Base-by-base conservation (phyloP, 2,888 invertebrate genomes). In the Cotesia congregata region DNA sequence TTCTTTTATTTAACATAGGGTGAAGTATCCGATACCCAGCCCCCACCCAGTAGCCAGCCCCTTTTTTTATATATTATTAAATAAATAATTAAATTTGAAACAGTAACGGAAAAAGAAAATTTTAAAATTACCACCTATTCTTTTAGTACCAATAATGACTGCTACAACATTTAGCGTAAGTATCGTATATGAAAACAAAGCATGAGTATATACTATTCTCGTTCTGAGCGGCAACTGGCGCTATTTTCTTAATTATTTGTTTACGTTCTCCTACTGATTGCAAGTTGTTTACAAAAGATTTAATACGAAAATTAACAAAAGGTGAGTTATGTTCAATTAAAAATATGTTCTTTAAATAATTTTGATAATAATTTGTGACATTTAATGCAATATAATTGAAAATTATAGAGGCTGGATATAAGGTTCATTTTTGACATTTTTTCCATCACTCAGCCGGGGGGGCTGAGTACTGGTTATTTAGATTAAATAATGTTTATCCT, bases 381-480 rank as follows among this genome's bases (percentile, higher is more conserved):
- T 9, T 50, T 50, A 50, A 9, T 50, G 7, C 6, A 50, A 50
- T 9, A 9, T 50, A 9, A 50, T 50, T 62, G n/a, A 62, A 17
- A 17, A 17, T n/a, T 15, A 17, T n/a, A 5, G 62, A 15, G 17
- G 62, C 62, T 62, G 50, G 9, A 9, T 50, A 50, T 50, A 5
- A 15, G 62, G 62, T 62, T 17, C n/a, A 15, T 62, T 62, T 0
- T 1, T 17, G 6, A n/a, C n/a, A n/a, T 62, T 2, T 62, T 62
- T n/a, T 62, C 62, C 62, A 62, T 12, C 15, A 62, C 62, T 62
- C 62, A 62, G 62, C 62, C 62, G n/a, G n/a, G n/a, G n/a, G n/a
- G n/a, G n/a, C 62, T 17, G 62, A 6, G 15, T 62, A 62, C 62
- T 62, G 62, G 62, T n/a, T 62, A 15, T 17, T 20, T 20, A 20